A percentile compares a stretch with the other conserved stretches of the same genome.
Conservation (phyloP, 2,888 invertebrate genomes). For the Andrena minutula region DNA sequence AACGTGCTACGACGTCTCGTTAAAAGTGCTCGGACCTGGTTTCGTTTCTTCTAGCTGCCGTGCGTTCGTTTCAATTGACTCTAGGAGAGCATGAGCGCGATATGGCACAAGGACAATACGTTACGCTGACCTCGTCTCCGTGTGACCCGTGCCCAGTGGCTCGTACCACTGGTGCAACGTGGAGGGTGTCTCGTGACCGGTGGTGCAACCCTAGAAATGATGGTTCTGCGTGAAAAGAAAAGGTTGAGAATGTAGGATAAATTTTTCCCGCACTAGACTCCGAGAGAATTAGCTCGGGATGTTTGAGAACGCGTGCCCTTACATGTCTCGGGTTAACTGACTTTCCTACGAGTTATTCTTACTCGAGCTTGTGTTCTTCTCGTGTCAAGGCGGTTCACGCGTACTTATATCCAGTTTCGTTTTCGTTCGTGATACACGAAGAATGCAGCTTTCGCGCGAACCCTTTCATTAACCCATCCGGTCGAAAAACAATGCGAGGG, state of each 20-base stretch:
- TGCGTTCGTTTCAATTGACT: slow-evolving; percentile 39
- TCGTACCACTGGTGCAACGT: slow-evolving; percentile 19
- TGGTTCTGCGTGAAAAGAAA: neutral
- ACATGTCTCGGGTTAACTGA: too few relatives aligned
- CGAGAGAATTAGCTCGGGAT: neutral
- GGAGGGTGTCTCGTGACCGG: neutral
- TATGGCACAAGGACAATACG: slow-evolving; percentile 52
- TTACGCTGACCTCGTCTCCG: slow-evolving; percentile 52
- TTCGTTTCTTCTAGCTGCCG: slow-evolving; percentile 30
- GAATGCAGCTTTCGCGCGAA: slow-evolving; percentile 32
- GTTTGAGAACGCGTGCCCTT: neutral
- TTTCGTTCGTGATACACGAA: slow-evolving; percentile 18
- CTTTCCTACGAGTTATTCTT: too few relatives aligned
- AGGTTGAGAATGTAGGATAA: neutral
- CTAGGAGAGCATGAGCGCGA: slow-evolving; percentile 16
- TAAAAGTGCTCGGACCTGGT: slow-evolving; percentile 28
- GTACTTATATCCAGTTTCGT: neutral
- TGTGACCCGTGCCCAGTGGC: slow-evolving; percentile 33
- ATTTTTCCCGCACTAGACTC: neutral
- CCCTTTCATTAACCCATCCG: slow-evolving; percentile 54
- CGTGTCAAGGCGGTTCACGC: neutral
- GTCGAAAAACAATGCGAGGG: slow-evolving; percentile 61
- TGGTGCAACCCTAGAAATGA: neutral
- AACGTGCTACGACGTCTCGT: slow-evolving; percentile 12
- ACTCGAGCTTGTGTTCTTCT: neutral